Evolutionary conservation across 2,113 vertebrate species (phyloP), one percentile per base, ranked within the genome.

Genomic region (Chaetodon trifascialis): DNA sequence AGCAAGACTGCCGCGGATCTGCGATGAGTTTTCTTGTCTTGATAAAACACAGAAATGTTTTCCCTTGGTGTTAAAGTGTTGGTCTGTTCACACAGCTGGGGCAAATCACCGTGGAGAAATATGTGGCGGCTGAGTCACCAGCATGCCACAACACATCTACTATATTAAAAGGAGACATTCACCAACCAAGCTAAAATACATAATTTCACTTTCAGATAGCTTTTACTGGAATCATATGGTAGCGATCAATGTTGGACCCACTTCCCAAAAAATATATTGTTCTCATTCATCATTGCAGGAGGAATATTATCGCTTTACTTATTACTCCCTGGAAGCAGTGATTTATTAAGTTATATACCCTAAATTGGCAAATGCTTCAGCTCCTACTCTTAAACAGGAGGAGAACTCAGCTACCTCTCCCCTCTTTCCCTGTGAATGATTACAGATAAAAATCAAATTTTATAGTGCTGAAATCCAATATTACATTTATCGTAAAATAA

Each of bases 71-170:
- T 80, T 76, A 80, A 92, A 36, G 77, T 68, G 89, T 85, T 58
- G 21, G 69, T 79, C 63, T 85, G 85, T 80, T 76, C 88, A 65
- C 90, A 91, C 93, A 94, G 93, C 92, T 92, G 93, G 80, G 76
- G 42, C 65, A 71, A 90, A 86, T 93, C 91, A 91, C 78, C 4
- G 52, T 65, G 44, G 46, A 82, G 74, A 88, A 88, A 84, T 85
- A 83, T 55, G 75, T 42, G 54, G 79, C n/a, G 42, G 36, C 74
- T 75, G 89, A 92, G 79, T 91, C 88, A 86, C 84, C 83, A 58
- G 49, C 80, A 88, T 74, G 85, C 79, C 87, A 91, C 82, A 88
- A 79, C 67, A 15, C 85, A 87, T 92, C 90, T 59, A 73, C 55
- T 70, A 71, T 83, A 86, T 55, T 51, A 70, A 86, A 87, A 82